A percentile compares a stretch with the other conserved stretches of the same genome.
Evolutionary conservation across 2,113 vertebrate genomes (phyloP).

Genomic region (Clinocottus analis): DNA sequence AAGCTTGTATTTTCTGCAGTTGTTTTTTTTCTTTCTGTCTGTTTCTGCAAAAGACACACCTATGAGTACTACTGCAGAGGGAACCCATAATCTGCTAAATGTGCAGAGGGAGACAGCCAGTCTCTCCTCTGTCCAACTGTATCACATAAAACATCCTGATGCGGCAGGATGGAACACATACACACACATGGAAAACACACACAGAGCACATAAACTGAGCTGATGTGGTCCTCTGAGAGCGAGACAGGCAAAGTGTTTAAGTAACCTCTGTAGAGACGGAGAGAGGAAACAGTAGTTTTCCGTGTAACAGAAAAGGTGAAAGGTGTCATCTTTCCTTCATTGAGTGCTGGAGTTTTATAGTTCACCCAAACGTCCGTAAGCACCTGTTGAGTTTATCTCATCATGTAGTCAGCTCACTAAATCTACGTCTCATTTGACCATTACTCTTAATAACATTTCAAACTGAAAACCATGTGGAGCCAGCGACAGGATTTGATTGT

Average conservation of each 20-base stretch:
- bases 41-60: background rate
- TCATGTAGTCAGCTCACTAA: background rate
- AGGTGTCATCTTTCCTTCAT: background rate
- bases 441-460: background rate
- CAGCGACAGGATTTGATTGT: background rate
- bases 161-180: slow-evolving; percentile 9
- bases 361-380: background rate
- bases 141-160: slow-evolving; percentile 45
- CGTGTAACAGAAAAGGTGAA: background rate
- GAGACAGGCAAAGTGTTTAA: slow-evolving; percentile 6
- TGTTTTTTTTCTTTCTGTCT: background rate
- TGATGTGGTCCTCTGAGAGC: slow-evolving; percentile 32
- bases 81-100: slow-evolving; percentile 36
- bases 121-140: slow-evolving; percentile 26
- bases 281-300: slow-evolving; percentile 23
- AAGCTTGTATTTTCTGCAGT: background rate
- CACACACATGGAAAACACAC: background rate
- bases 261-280: slow-evolving; percentile 13
- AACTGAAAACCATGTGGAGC: background rate
- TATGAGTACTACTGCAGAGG: slow-evolving; percentile 12
- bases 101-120: slow-evolving; percentile 21
- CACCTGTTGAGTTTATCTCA: background rate
- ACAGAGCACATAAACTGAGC: slow-evolving; percentile 31
- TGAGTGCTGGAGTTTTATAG: background rate
- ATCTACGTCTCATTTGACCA: background rate